These are phyloP conservation scores for Mycetomoellerius zeteki DNA, from an alignment of 1,140 invertebrate species.

Conservation along the genomic window DNA sequence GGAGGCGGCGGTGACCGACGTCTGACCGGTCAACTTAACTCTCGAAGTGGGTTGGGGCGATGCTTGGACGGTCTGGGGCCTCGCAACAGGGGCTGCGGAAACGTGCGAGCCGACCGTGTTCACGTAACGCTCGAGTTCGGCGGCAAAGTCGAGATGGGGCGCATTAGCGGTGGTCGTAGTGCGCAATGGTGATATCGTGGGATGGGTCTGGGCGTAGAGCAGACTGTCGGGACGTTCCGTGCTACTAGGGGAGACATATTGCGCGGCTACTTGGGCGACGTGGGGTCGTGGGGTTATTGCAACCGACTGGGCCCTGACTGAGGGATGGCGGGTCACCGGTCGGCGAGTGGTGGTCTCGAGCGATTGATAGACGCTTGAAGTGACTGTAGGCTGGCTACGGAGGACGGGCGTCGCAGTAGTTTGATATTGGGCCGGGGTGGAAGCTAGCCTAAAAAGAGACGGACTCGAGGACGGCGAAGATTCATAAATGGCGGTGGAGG, in stretches of 20 bases:
- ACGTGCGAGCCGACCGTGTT: slow-evolving; percentile 89
- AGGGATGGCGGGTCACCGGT: slow-evolving; percentile 86
- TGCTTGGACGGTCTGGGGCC: slow-evolving; percentile 67
- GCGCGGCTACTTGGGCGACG: slow-evolving; percentile 89
- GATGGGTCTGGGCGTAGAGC: slow-evolving; percentile 76
- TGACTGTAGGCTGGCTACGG: slow-evolving; percentile 77
- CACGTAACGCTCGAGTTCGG: slow-evolving; percentile 92
- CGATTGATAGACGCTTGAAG: slow-evolving; percentile 83
- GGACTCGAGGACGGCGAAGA: slow-evolving; percentile 80
- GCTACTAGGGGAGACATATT: slow-evolving; percentile 88
- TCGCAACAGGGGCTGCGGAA: slow-evolving; percentile 82
- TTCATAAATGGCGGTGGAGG: slow-evolving; percentile 81
- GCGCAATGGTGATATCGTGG: slow-evolving; percentile 83
- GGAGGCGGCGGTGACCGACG: slow-evolving; percentile 80
- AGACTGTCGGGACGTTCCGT: slow-evolving; percentile 85
- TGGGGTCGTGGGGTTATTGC: slow-evolving; percentile 89
- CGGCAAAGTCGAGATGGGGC: slow-evolving; percentile 90
- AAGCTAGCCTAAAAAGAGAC: slow-evolving; percentile 86
- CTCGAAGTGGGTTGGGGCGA: slow-evolving; percentile 70
- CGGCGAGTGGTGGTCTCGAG: slow-evolving; percentile 83
- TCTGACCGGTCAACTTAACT: slow-evolving; percentile 74
- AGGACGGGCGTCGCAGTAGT: slow-evolving; percentile 79
- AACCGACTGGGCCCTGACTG: slow-evolving; percentile 82
- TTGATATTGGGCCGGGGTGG: slow-evolving; percentile 81
- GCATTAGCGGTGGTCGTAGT: slow-evolving; percentile 82